Evolutionary conservation across 1,140 invertebrate genomes (phyloP).

Genomic region (Teleogryllus occipitalis): DNA sequence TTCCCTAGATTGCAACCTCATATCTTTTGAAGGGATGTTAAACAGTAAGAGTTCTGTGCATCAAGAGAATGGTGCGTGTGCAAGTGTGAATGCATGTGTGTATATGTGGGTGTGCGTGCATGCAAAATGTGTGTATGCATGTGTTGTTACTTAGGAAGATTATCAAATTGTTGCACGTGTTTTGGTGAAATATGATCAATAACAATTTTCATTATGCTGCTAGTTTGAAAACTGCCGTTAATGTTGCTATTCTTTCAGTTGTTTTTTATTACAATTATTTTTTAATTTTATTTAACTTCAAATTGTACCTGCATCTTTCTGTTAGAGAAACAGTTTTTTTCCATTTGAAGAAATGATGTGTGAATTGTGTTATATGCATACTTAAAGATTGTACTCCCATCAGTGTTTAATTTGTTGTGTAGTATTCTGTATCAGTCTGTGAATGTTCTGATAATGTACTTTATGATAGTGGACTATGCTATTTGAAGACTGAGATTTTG

Average conservation of each 20-base stretch:
- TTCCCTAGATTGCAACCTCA: constrained; percentile 10
- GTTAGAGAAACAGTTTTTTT: background rate
- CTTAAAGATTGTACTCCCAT: background rate
- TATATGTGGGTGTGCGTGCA: background rate
- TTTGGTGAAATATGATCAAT: background rate
- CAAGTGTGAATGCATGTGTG: background rate
- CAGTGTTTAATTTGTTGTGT: background rate
- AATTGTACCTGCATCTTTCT: background rate
- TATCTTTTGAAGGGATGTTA: constrained; percentile 22
- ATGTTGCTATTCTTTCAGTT: background rate
- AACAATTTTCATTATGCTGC: background rate
- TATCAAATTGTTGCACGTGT: background rate
- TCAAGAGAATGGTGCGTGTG: background rate
- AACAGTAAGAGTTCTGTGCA: background rate
- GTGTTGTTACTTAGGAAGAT: background rate
- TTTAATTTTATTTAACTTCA: background rate
- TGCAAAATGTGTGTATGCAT: background rate
- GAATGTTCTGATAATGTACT: background rate
- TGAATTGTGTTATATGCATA: background rate
- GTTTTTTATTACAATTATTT: background rate
- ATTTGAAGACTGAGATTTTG: background rate
- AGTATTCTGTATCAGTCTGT: background rate
- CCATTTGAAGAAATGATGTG: background rate
- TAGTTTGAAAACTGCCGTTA: background rate
- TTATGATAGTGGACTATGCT: background rate